Conservation (phyloP, 2,797 vertebrate species). For the Lindbergichthys nudifrons region DNA sequence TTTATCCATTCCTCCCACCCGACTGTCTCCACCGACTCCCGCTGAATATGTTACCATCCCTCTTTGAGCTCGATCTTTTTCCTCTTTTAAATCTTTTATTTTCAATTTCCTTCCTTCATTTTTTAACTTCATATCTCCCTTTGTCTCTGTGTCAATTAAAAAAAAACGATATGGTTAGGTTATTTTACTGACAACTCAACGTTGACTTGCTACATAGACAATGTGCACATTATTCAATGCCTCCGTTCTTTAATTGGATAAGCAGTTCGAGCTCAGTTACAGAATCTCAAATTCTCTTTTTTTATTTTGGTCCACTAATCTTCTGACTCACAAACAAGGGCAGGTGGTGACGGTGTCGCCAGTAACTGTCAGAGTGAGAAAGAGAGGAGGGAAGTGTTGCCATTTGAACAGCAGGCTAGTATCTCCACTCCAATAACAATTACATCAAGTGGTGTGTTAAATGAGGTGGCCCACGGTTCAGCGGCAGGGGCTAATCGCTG, state of each 20-base stretch:
- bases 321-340: constrained; percentile 25
- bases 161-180: too few relatives aligned
- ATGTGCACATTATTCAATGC: constrained; percentile 3
- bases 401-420: constrained; percentile 58
- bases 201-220: too few relatives aligned
- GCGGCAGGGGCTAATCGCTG: constrained; percentile 75
- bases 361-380: constrained; percentile 35
- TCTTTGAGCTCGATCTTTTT: constrained; percentile 33
- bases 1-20: constrained; percentile 69
- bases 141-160: constrained; percentile 14
- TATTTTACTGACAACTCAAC: too few relatives aligned
- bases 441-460: constrained; percentile 78
- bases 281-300: constrained; percentile 35
- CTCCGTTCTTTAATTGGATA: constrained; percentile 15
- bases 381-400: constrained; percentile 29
- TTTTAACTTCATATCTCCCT: background rate
- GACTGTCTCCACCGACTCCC: constrained; percentile 36
- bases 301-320: background rate
- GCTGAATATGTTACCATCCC: constrained; percentile 36
- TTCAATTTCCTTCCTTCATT: constrained; percentile 32
- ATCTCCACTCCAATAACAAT: constrained; percentile 77
- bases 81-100: constrained; percentile 57
- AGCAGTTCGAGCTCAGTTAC: constrained; percentile 10
- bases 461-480: constrained; percentile 76
- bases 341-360: constrained; percentile 15